Evolutionary conservation across 1,140 invertebrate genomes (phyloP), one percentile per base, ranked within the genome.

Genomic region (Gyrodactylus salaris): DNA sequence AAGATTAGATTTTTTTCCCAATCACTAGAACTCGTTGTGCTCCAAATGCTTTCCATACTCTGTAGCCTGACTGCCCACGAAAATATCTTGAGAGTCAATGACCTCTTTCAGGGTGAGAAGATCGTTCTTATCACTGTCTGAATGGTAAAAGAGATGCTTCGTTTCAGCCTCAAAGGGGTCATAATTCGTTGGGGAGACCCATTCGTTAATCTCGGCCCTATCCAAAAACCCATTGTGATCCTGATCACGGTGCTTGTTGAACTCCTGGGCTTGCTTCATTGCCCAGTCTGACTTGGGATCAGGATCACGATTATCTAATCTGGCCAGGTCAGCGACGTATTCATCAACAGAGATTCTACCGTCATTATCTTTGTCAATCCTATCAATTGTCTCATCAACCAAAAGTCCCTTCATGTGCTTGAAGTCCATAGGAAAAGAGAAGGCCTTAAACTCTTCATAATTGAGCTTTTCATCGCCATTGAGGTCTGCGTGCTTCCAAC

Each of bases 141-240:
- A 88, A 79, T 94, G 89, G 78, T 87, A 88, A 75, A 98, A 86
- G 20, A 99, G 84, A 83, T 99, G 94, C 73, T 87, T 85, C 0
- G 91, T 87, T 82, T 99, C 94, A 0, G 89, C 90, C 76, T 91
- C 88, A 20, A 91, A 88, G 80, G 96, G 91, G 83, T 98, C 91
- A 80, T 91, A 97, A 79, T 95, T 90, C 7, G 87, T 84, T 0
- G 94, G 94, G 74, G 92, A 86, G 75, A 98, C 93, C 94, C 94
- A 98, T 68, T 87, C 85, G 78, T 78, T 77, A 75, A 89, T 86
- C 82, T 99, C 93, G 69, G 87, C 84, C 75, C 84, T 82, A 77
- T 95, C 87, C 82, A 99, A 85, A 76, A 84, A 88, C 1, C 92
- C 91, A 83, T 98, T 89, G 21, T 84, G 84, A 81, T 92, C 85